Evolutionary conservation across 1,140 invertebrate species (phyloP).

Genomic region (Nasonia vitripennis): DNA sequence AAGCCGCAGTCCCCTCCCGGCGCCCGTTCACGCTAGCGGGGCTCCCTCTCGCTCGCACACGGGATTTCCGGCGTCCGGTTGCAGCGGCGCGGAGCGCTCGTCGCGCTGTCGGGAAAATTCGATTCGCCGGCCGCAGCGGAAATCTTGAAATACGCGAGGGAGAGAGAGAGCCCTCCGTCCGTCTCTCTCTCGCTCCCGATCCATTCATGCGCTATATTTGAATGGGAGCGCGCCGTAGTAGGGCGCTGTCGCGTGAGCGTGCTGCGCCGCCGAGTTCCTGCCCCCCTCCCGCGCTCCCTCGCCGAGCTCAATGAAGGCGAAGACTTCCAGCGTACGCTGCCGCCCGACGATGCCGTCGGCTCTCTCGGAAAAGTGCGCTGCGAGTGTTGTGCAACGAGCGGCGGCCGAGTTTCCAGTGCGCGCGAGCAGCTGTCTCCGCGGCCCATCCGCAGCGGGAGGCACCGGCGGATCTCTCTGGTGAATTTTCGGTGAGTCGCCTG

Average conservation of each 20-base stretch:
- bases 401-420: too few species aligned
- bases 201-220: slow-evolving; percentile 48
- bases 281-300: background rate
- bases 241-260: background rate
- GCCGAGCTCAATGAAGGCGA: too few species aligned
- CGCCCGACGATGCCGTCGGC: too few species aligned
- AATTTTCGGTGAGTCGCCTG: slow-evolving; percentile 61
- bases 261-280: too few species aligned
- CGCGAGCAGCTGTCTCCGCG: too few species aligned
- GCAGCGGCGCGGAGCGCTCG: slow-evolving; percentile 7
- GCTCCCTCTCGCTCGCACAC: slow-evolving; percentile 35
- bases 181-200: slow-evolving; percentile 4
- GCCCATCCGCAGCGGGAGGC: too few species aligned
- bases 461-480: slow-evolving; percentile 56
- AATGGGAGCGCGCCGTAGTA: slow-evolving; percentile 33
- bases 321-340: too few species aligned
- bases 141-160: background rate
- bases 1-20: background rate
- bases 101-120: background rate
- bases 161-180: background rate
- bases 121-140: background rate
- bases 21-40: background rate
- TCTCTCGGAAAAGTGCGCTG: background rate
- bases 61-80: slow-evolving; percentile 51
- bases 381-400: background rate